phyloP scores from a whole-genome alignment of 2,888 invertebrate genomes.

The Elegia similella region DNA sequence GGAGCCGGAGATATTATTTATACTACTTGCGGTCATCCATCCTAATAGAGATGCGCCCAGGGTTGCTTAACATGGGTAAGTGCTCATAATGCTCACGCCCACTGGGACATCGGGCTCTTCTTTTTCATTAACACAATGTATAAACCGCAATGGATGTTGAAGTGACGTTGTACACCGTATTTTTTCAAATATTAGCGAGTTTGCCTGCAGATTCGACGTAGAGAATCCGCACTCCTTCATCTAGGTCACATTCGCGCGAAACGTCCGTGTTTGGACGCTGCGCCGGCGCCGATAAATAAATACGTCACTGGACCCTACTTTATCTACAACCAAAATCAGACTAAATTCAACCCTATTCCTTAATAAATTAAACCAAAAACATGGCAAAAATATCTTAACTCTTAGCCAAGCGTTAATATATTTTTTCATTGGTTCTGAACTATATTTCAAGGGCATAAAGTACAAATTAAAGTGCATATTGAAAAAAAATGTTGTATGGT shows the following conservation, averaged over 20 bases:
- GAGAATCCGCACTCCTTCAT: conserved; percentile 33
- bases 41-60: too few species aligned
- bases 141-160: too few species aligned
- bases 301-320: conserved; percentile 63
- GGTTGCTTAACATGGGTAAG: too few species aligned
- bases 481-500: not conserved
- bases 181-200: not conserved
- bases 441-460: too few species aligned
- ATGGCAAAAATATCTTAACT: not conserved
- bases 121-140: too few species aligned
- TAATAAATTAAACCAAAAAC: conserved; percentile 15
- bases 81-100: too few species aligned
- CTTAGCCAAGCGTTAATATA: not conserved
- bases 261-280: conserved; percentile 65
- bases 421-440: not conserved
- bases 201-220: conserved; percentile 39
- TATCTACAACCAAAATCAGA: conserved; percentile 28
- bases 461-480: too few species aligned
- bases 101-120: too few species aligned
- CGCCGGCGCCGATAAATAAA: conserved; percentile 69
- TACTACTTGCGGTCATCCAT: too few species aligned
- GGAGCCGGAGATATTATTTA: too few species aligned
- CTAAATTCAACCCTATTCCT: conserved; percentile 21
- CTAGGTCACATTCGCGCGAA: conserved; percentile 74
- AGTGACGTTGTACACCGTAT: too few species aligned